A percentile compares a stretch with the other conserved stretches of the same genome.
Conservation (phyloP, 1,140 invertebrate species). For the Penaeus chinensis region DNA sequence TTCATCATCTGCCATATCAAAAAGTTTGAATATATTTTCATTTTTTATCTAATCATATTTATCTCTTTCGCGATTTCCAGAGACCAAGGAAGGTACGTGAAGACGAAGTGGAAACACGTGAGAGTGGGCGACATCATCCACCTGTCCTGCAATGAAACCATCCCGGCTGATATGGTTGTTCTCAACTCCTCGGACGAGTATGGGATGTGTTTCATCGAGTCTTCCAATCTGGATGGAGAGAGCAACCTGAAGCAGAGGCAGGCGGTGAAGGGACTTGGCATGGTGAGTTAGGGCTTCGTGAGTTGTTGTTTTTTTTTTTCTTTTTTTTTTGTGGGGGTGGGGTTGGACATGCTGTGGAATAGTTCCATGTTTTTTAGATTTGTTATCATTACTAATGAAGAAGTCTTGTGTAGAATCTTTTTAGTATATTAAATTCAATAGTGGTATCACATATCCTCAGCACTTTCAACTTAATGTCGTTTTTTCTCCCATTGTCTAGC, state of each 20-base stretch:
- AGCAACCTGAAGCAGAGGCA: constrained; percentile 98
- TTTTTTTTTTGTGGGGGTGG: background rate
- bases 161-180: constrained; percentile 94
- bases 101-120: constrained; percentile 84
- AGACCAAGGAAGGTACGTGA: constrained; percentile 82
- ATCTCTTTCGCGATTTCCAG: constrained; percentile 71
- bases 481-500: too few species aligned
- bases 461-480: too few species aligned
- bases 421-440: too few species aligned
- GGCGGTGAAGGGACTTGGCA: constrained; percentile 77
- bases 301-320: background rate
- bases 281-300: constrained; percentile 36
- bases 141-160: constrained; percentile 94
- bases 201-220: constrained; percentile 91
- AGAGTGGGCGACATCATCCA: constrained; percentile 95
- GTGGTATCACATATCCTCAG: too few species aligned
- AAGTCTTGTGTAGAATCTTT: too few species aligned
- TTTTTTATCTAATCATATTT: background rate
- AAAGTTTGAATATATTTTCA: background rate
- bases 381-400: too few species aligned
- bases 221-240: constrained; percentile 93
- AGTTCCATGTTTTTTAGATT: too few species aligned
- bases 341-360: too few species aligned
- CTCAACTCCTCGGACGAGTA: constrained; percentile 90
- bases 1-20: too few species aligned